These are phyloP conservation scores for Eueides isabella DNA, from an alignment of 1,140 invertebrate species.

Conservation along the genomic window DNA sequence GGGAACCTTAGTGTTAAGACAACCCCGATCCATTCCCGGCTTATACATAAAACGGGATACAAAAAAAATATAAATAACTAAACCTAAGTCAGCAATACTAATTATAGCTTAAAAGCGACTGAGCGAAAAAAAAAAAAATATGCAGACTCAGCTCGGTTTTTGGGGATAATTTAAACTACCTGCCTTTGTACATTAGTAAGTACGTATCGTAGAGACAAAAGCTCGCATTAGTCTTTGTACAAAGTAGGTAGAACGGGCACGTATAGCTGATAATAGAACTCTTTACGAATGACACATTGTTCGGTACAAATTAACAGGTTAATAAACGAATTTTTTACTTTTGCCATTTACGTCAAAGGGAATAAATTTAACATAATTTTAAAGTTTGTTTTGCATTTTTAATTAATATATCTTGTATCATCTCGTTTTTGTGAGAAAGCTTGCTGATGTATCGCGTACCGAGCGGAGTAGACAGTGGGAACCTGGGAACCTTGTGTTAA, in stretches of 20 bases:
- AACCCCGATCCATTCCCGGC: too few relatives aligned
- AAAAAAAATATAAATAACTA: neutral
- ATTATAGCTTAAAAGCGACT: constrained; percentile 3
- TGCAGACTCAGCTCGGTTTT: constrained; percentile 4
- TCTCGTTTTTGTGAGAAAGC: neutral
- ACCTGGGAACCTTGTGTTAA: too few relatives aligned
- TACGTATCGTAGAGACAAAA: constrained; percentile 64
- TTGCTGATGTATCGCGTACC: neutral
- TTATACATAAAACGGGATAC: neutral
- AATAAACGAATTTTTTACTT: constrained; percentile 20
- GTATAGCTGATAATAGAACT: constrained; percentile 67
- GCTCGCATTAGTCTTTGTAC: constrained; percentile 63
- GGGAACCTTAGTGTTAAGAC: too few relatives aligned
- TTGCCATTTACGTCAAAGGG: neutral
- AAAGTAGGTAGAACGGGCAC: constrained; percentile 62
- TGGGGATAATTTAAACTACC: constrained; percentile 5
- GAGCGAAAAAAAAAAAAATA: constrained; percentile 1
- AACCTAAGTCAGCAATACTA: constrained; percentile 11
- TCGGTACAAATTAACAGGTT: constrained; percentile 28
- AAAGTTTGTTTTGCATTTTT: neutral
- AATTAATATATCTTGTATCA: neutral
- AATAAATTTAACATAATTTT: neutral
- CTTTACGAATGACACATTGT: constrained; percentile 43
- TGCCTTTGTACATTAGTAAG: constrained; percentile 14
- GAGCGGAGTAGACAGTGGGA: neutral